phyloP scores from a whole-genome alignment of 2,797 vertebrate genomes.

The Hydrophis major region DNA sequence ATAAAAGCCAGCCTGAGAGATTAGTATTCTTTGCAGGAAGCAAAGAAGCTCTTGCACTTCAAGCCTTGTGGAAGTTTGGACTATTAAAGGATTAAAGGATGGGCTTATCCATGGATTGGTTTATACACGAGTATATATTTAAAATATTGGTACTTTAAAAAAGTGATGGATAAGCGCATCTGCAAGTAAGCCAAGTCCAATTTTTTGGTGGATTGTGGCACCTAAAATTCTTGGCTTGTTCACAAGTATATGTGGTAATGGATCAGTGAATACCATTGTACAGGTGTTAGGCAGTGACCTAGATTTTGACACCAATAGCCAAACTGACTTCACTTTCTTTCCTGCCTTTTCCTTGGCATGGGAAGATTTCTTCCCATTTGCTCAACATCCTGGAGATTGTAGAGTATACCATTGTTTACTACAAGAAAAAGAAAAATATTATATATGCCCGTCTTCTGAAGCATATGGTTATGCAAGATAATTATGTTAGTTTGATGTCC shows the following conservation, averaged over 20 bases:
- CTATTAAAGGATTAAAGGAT: neutral
- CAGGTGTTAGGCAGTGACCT: neutral
- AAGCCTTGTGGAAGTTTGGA: too few relatives aligned
- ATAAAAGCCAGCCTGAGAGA: too few relatives aligned
- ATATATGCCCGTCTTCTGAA: neutral
- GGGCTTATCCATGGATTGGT: neutral
- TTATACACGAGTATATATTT: neutral
- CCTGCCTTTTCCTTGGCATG: neutral
- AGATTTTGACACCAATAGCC: neutral
- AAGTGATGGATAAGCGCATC: neutral
- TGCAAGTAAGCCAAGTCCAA: neutral
- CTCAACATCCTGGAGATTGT: neutral
- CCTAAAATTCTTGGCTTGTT: neutral
- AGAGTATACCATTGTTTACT: neutral
- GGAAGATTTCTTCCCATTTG: neutral
- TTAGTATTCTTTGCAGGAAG: too few relatives aligned
- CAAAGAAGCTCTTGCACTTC: too few relatives aligned
- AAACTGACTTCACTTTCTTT: neutral
- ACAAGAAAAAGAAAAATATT: neutral
- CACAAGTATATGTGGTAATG: neutral
- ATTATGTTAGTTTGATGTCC: neutral
- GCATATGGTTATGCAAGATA: neutral
- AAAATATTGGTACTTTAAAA: neutral
- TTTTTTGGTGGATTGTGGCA: neutral
- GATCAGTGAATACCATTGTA: neutral